Conservation (phyloP, 2,888 invertebrate genomes). For the Chymomyza caudatula region DNA sequence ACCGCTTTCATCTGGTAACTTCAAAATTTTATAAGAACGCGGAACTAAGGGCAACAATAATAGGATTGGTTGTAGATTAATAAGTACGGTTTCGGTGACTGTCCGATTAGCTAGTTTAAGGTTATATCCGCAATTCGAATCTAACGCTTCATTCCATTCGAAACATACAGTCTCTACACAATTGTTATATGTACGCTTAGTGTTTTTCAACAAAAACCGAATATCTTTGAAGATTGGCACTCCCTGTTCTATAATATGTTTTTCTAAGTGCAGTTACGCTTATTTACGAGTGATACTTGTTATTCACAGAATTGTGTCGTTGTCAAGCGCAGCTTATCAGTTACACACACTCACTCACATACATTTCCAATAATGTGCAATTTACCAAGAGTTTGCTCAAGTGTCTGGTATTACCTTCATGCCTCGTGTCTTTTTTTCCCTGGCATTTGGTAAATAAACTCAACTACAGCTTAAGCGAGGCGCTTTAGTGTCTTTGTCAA, state of each 20-base stretch:
- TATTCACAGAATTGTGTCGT: neutral
- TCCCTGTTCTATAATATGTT: too few species aligned
- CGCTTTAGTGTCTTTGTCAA: conserved; percentile 28
- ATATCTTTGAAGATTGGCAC: too few species aligned
- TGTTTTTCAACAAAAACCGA: neutral
- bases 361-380: neutral
- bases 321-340: neutral
- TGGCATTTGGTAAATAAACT: conserved; percentile 13
- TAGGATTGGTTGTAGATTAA: too few species aligned
- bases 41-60: too few species aligned
- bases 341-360: neutral
- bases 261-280: neutral
- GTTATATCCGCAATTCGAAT: too few species aligned
- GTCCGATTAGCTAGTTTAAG: too few species aligned
- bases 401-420: conserved; percentile 39
- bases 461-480: neutral
- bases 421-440: neutral
- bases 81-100: too few species aligned
- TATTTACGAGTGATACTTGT: neutral
- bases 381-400: conserved; percentile 34
- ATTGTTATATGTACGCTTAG: too few species aligned
- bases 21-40: too few species aligned
- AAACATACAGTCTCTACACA: too few species aligned
- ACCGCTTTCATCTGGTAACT: too few species aligned
- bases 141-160: too few species aligned